Evolutionary conservation across 30 jellyfish, hydroid and myxozoan genomes (phyloP), one percentile per base, ranked within the genome.

Genomic region (Aurelia aurita complex sp. Pacific): DNA sequence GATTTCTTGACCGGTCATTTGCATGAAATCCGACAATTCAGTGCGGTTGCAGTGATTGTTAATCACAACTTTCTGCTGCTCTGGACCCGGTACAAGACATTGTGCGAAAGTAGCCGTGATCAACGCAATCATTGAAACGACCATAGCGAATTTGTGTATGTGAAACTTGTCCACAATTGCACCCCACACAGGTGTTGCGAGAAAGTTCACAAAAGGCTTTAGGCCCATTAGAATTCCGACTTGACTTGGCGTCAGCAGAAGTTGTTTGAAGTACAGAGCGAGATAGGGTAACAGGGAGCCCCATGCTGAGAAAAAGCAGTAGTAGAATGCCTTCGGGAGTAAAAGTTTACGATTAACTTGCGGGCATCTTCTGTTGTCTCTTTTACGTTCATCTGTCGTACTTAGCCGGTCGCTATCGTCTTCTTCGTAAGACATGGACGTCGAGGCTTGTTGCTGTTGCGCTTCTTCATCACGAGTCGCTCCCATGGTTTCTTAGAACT

Each of bases 141-240:
- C 77, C 75, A 92, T 67, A 5, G 94, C 97, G 62, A 88, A 77
- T 63, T 79, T 74, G 74, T 87, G 97, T 40, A 86, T 87, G 85
- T 82, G 96, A 60, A 83, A 92, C 64, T 89, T 88, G 68, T 92
- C 98, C 13, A 89, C 97, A 60, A 92, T 46, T 4, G 97, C 97
- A n/a, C 98, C 98, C 98, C 98, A 92, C 38, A 92, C 96, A 10
- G 98, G 98, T 19, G 97, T 87, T 8, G 98, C 97, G 16, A 92
- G 81, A 81, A 92, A 92, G 90, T 87, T 88, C 64, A 92, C 91
- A 57, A 92, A 92, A 2, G 98, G 98, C 78, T 92, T 92, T 42
- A 92, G 83, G 68, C 98, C 98, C 98, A 92, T 92, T 10, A 92
- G 81, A 46, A 92, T 77, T 6, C 98, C 98, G 38, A 92, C 98